Evolutionary conservation across 2,113 vertebrate species (phyloP), one percentile per base, ranked within the genome.

Genomic region (Cnemophilus loriae): DNA sequence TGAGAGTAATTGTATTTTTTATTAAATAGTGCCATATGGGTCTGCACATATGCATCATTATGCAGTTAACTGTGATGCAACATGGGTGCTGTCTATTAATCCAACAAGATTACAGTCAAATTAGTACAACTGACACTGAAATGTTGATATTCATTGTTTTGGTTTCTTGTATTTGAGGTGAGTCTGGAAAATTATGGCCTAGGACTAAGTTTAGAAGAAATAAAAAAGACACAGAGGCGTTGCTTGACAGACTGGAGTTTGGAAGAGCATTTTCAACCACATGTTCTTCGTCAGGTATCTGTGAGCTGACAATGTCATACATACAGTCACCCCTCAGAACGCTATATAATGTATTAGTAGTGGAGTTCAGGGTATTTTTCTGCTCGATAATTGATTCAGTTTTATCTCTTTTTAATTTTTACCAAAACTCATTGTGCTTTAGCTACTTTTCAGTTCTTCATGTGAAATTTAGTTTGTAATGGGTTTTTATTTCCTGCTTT

Each of bases 281-380:
- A 93, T 27, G 57, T 99, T 55, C 98, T 99, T 85, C 96, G 94
- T 71, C 99, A 99, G 99, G 99, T 99, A 97, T 70, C 75, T 93
- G 63, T 86, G 83, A 90, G 35, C 67, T 92, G 74, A 30, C 59
- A 69, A 13, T 73, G 18, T 88, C 69, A 23, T 6, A 30, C 46
- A 27, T 63, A 52, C 4, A 23, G 52, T 64, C 37, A 44, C 16
- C 30, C 26, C 49, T 65, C n/a, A 63, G 50, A 67, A 52, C 6
- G 3, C 42, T 67, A 2, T 57, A 57, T 32, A 53, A 41, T 83
- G 30, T 81, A 68, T 50, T 41, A 24, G 3, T 37, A 56, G 50
- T 16, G 9, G 37, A 87, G 67, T 64, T 64, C 28, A 52, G 32
- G 17, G 7, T 75, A 52, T 93, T 93, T 93, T 84, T 53, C 41